Conservation (phyloP, 2,888 invertebrate genomes). For the Augiades crinisus region DNA sequence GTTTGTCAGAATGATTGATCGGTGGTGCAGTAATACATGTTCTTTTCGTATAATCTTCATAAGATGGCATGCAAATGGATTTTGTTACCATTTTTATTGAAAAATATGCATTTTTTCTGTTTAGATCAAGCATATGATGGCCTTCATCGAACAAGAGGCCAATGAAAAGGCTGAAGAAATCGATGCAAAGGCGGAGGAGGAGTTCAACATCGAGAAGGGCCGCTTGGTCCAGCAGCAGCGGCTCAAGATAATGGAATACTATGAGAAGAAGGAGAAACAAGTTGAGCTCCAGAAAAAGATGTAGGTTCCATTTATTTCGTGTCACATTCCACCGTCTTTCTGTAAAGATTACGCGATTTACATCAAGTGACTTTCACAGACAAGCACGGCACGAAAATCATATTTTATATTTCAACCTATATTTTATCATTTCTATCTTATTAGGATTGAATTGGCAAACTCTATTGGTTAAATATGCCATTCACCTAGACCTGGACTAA, state of each 20-base stretch:
- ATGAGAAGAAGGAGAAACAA: conserved; percentile 99
- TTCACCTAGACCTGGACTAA: too few species aligned
- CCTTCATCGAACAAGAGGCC: conserved; percentile 99
- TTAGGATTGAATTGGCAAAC: too few species aligned
- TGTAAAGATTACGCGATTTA: too few species aligned
- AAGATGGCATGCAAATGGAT: conserved; percentile 16
- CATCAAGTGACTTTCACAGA: too few species aligned
- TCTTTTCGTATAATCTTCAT: conserved; percentile 30
- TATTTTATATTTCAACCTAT: too few species aligned
- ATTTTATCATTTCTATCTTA: too few species aligned
- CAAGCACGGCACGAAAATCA: too few species aligned
- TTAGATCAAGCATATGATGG: conserved; percentile 99
- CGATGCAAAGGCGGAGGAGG: conserved; percentile 99
- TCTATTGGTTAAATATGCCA: too few species aligned
- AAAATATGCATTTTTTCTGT: conserved; percentile 28
- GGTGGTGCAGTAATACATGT: conserved; percentile 42
- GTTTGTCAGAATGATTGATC: conserved; percentile 71
- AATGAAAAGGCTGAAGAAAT: conserved; percentile 99
- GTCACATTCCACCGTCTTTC: too few species aligned
- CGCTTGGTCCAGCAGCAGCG: conserved; percentile 99
- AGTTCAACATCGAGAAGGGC: conserved; percentile 99
- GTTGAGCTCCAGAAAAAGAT: conserved; percentile 99
- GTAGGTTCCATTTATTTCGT: conserved; percentile 82
- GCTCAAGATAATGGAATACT: conserved; percentile 99
- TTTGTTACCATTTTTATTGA: background rate